phyloP scores from a whole-genome alignment of 2,888 invertebrate species.

The Sceliomorpha sp. region DNA sequence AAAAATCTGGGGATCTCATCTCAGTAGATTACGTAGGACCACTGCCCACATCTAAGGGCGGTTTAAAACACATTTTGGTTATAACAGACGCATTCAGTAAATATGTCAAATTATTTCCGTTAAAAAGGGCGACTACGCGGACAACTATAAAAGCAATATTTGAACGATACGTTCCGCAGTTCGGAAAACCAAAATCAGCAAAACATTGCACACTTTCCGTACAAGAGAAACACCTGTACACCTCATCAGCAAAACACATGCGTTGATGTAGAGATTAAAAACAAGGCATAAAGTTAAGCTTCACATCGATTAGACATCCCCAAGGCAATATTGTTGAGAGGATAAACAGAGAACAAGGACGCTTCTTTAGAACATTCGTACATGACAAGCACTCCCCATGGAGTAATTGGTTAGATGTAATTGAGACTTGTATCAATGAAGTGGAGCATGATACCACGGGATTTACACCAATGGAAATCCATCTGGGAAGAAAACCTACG shows the following conservation, averaged over 20 bases:
- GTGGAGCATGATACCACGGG: constrained; percentile 13
- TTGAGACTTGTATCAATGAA: constrained; percentile 12
- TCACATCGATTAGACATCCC: constrained; percentile 10
- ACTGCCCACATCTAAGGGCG: constrained; percentile 11
- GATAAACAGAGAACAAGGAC: background rate
- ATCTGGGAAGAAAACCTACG: background rate
- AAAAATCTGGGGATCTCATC: constrained; percentile 12
- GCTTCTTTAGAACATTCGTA: background rate
- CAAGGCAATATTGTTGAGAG: constrained; percentile 13
- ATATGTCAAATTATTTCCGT: constrained; percentile 7
- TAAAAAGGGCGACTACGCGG: constrained; percentile 26
- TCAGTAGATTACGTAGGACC: constrained; percentile 17
- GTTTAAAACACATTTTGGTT: constrained; percentile 25
- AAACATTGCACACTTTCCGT: too few relatives aligned
- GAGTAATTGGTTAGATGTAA: background rate
- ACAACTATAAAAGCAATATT: constrained; percentile 4
- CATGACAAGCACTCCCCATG: background rate
- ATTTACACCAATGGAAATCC: constrained; percentile 11
- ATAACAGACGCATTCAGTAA: constrained; percentile 51
- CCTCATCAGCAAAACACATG: constrained; percentile 5
- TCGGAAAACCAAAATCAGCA: background rate
- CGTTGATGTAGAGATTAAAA: constrained; percentile 4
- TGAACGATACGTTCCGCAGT: background rate
- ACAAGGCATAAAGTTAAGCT: background rate
- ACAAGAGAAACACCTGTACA: too few relatives aligned